These are phyloP conservation scores for Protaetia brevitarsis DNA, from an alignment of 1,140 invertebrate genomes.

Conservation along the genomic window DNA sequence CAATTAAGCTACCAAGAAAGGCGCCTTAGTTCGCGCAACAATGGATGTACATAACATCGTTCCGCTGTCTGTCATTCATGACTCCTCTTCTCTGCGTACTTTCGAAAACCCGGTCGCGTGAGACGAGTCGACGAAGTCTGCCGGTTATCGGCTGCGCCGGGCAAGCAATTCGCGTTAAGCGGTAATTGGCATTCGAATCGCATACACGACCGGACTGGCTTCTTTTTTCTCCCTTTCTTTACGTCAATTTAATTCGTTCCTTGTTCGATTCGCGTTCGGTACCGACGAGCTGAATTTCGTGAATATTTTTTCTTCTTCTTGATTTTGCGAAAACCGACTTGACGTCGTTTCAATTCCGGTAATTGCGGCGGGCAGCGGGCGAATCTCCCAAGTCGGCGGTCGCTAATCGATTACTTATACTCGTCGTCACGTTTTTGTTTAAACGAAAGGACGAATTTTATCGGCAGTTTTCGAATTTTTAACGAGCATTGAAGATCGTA, in stretches of 20 bases:
- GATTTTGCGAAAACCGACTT: background rate
- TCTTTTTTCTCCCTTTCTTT: background rate
- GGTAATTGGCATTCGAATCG: slow-evolving; percentile 5
- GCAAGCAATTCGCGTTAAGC: background rate
- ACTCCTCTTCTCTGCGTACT: background rate
- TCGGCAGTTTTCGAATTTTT: background rate
- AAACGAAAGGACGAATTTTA: background rate
- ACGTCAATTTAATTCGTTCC: background rate
- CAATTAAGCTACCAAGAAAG: background rate
- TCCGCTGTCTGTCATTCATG: slow-evolving; percentile 1
- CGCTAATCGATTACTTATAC: slow-evolving; percentile 6
- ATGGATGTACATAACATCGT: background rate
- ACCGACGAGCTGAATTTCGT: background rate
- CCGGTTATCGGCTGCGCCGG: background rate
- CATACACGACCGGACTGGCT: background rate
- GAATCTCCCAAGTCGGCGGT: too few relatives aligned
- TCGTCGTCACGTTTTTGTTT: slow-evolving; percentile 8
- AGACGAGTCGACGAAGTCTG: background rate
- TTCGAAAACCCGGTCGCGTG: background rate
- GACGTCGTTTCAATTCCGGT: background rate
- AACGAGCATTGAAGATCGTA: too few relatives aligned
- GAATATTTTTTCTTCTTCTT: background rate
- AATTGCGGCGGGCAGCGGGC: background rate
- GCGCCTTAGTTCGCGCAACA: too few relatives aligned
- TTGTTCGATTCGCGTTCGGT: background rate